phyloP scores from a whole-genome alignment of 1,140 invertebrate species.

The Drosophila asahinai region DNA sequence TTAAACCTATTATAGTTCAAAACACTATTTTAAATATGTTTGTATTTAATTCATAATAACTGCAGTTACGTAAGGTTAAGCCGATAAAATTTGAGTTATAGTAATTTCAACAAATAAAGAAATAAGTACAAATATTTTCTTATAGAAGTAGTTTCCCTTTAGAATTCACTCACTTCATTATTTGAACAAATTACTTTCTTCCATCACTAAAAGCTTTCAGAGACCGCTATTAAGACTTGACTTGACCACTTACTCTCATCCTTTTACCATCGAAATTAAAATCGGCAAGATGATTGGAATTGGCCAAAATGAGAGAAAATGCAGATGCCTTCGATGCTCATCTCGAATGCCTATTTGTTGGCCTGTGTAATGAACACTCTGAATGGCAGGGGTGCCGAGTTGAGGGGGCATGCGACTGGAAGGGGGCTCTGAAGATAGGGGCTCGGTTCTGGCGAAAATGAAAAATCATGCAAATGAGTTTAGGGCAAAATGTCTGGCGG shows the following conservation, averaged over 20 bases:
- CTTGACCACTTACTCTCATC: conserved; percentile 14
- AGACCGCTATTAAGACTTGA: conserved; percentile 9
- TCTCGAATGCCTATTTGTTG: conserved; percentile 40
- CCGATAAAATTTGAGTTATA: no score
- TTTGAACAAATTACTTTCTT: background rate
- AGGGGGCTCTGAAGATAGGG: conserved; percentile 15
- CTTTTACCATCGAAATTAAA: conserved; percentile 37
- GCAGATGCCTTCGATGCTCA: conserved; percentile 22
- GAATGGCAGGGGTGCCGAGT: background rate
- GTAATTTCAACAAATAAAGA: no score
- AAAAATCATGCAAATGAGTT: conserved; percentile 80
- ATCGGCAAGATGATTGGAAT: conserved; percentile 45
- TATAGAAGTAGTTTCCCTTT: no score
- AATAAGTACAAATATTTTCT: background rate
- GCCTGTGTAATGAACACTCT: conserved; percentile 50
- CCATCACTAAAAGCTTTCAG: conserved; percentile 1
- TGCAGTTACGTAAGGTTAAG: background rate
- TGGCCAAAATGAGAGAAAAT: conserved; percentile 15
- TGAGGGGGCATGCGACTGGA: background rate
- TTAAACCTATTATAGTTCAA: no score
- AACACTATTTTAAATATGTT: no score
- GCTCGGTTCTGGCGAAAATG: conserved; percentile 23
- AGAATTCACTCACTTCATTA: background rate
- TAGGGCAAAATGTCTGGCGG: conserved; percentile 53
- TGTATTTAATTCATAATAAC: background rate